phyloP scores from a whole-genome alignment of 2,113 vertebrate genomes.

The Ranitomeya variabilis region DNA sequence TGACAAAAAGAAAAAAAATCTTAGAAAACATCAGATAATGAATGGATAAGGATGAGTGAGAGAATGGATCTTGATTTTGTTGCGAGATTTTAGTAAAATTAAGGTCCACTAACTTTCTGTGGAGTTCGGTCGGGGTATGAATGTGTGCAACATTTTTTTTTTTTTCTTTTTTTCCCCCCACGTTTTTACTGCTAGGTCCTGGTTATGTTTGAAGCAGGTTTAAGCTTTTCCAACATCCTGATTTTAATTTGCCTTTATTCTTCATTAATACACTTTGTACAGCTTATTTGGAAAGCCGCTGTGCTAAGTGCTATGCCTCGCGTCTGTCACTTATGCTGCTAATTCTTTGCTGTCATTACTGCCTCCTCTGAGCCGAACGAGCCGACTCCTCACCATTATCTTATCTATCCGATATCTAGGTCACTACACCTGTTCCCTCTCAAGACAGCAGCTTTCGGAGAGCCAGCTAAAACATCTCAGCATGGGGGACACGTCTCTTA shows the following conservation, averaged over 20 bases:
- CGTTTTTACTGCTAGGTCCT: neutral
- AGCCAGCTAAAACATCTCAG: slow-evolving; percentile 80
- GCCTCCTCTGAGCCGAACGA: neutral
- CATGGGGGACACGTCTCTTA: slow-evolving; percentile 72
- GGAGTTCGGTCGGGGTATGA: neutral
- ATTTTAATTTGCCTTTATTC: neutral
- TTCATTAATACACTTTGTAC: neutral
- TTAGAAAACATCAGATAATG: too few species aligned
- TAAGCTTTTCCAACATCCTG: neutral
- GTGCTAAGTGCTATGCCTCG: neutral
- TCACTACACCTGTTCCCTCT: slow-evolving; percentile 82
- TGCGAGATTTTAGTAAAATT: too few species aligned
- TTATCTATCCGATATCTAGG: slow-evolving; percentile 69
- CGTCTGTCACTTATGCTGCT: neutral
- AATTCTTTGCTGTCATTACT: neutral
- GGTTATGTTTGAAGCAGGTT: neutral
- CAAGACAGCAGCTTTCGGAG: slow-evolving; percentile 76
- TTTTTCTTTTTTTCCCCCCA: neutral
- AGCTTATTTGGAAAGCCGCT: neutral
- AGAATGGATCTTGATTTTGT: too few species aligned
- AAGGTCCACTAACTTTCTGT: too few species aligned
- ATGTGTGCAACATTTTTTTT: neutral
- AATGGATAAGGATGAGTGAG: too few species aligned
- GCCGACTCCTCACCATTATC: neutral
- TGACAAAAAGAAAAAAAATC: too few species aligned